Conservation (phyloP, 2,113 vertebrate species). For the Progne subis region DNA sequence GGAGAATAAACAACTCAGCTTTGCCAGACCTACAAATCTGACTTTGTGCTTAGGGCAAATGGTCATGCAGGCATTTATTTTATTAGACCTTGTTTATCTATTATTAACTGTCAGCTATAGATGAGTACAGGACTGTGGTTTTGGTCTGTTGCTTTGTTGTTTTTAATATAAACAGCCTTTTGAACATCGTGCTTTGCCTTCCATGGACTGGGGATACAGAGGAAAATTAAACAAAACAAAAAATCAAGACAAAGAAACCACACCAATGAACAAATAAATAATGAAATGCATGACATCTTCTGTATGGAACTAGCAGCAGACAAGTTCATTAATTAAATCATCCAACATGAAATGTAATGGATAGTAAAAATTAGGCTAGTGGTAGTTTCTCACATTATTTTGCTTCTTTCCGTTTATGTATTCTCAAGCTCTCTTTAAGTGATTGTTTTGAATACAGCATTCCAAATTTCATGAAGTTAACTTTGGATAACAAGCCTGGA, state of each 20-base stretch:
- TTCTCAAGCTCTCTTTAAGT: neutral
- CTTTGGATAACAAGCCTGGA: neutral
- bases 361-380: neutral
- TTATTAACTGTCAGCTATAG: conserved; percentile 28
- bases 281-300: neutral
- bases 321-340: conserved; percentile 37
- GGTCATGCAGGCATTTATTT: neutral
- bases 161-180: conserved; percentile 47
- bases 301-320: conserved; percentile 9
- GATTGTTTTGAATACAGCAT: neutral
- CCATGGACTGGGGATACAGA: neutral
- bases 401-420: neutral
- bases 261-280: conserved; percentile 36
- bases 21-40: neutral
- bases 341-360: neutral
- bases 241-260: conserved; percentile 56
- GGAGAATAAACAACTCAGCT: neutral
- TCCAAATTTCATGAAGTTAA: neutral
- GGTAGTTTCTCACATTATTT: neutral
- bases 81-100: conserved; percentile 36
- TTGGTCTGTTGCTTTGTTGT: conserved; percentile 46
- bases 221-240: conserved; percentile 21
- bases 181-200: neutral
- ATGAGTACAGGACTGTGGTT: conserved; percentile 19
- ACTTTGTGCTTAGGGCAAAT: neutral